These are phyloP conservation scores for Amblyteles armatorius DNA, from an alignment of 2,888 invertebrate genomes.

Conservation along the genomic window DNA sequence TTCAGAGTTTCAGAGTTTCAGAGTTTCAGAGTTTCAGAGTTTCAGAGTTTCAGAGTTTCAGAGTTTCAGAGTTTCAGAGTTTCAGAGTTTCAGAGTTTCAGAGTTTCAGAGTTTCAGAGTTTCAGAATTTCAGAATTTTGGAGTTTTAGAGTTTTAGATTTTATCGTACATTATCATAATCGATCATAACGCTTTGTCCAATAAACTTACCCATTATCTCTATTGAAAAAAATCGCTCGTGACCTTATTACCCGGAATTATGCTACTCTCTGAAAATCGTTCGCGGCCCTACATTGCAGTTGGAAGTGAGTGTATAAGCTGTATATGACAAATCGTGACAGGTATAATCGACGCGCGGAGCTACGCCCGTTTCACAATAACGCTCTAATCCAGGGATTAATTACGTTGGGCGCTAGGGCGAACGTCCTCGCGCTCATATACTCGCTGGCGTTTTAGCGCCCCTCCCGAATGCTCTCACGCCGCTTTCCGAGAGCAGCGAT, in stretches of 20 bases:
- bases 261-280: slow-evolving; percentile 11
- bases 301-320: slow-evolving; percentile 18
- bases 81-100: too few species aligned
- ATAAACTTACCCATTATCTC: too few species aligned
- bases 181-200: too few species aligned
- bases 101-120: too few species aligned
- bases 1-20: too few species aligned
- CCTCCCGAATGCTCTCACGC: background rate
- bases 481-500: slow-evolving; percentile 33
- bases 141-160: too few species aligned
- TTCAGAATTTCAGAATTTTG: too few species aligned
- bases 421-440: slow-evolving; percentile 40
- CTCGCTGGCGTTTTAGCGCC: slow-evolving; percentile 3
- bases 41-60: too few species aligned
- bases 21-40: too few species aligned
- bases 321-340: slow-evolving; percentile 55
- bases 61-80: too few species aligned
- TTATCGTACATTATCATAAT: too few species aligned
- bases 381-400: slow-evolving; percentile 64
- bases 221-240: too few species aligned
- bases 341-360: slow-evolving; percentile 47
- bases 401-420: slow-evolving; percentile 57
- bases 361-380: slow-evolving; percentile 53
- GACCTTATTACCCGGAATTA: background rate
- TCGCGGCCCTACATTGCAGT: background rate